phyloP scores from a whole-genome alignment of 2,888 invertebrate genomes.

The Parthenolecanium corni region DNA sequence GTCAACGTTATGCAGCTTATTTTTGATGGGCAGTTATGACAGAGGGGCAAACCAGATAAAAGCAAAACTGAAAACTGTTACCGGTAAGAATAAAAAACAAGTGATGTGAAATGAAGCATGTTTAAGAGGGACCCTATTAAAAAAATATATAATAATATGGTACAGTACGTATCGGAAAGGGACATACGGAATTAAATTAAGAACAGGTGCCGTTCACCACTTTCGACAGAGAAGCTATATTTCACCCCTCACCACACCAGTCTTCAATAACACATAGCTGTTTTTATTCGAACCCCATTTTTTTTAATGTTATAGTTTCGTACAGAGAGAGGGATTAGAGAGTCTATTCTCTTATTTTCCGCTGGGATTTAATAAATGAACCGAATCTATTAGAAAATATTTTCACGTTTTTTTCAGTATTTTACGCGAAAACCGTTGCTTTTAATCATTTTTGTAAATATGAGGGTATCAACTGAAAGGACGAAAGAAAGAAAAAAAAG shows the following conservation, averaged over 20 bases:
- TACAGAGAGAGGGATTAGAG: background rate
- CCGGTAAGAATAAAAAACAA: background rate
- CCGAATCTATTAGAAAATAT: background rate
- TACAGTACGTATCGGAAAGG: background rate
- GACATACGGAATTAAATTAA: constrained; percentile 13
- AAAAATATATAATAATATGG: background rate
- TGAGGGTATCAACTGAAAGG: no score
- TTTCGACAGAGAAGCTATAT: constrained; percentile 6
- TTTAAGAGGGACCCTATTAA: background rate
- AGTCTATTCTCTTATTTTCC: constrained; percentile 1
- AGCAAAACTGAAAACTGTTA: background rate
- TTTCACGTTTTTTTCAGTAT: no score
- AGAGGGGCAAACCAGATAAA: background rate
- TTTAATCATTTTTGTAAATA: no score
- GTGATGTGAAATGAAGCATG: constrained; percentile 12
- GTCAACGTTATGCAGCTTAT: background rate
- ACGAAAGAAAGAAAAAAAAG: no score
- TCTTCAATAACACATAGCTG: constrained; percentile 5
- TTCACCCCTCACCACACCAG: background rate
- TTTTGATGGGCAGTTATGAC: constrained; percentile 6
- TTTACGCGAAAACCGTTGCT: no score
- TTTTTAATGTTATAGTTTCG: background rate
- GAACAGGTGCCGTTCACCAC: constrained; percentile 22
- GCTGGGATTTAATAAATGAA: constrained; percentile 13
- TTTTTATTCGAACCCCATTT: background rate